phyloP scores from a whole-genome alignment of 1,140 invertebrate species.

The Leguminivora glycinivorella region DNA sequence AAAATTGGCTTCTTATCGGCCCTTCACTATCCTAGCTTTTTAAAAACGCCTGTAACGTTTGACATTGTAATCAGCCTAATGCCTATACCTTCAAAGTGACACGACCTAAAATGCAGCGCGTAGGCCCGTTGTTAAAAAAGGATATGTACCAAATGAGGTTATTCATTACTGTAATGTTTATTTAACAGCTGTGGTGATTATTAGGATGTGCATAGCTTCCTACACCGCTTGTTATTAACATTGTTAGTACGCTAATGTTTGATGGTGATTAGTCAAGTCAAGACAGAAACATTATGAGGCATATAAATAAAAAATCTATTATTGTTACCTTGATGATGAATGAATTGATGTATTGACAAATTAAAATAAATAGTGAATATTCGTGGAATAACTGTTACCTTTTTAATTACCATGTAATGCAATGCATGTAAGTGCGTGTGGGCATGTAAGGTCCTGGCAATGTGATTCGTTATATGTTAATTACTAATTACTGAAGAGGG shows the following conservation, averaged over 20 bases:
- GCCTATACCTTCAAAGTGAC: not conserved
- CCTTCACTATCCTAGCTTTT: not conserved
- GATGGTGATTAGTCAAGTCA: not conserved
- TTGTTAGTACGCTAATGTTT: not conserved
- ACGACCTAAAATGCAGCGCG: conserved; percentile 4
- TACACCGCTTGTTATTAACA: not conserved
- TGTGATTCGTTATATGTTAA: too few relatives aligned
- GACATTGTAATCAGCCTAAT: not conserved
- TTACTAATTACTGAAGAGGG: too few relatives aligned
- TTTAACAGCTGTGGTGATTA: conserved; percentile 1
- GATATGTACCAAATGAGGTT: not conserved
- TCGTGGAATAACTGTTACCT: too few relatives aligned
- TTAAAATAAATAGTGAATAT: too few relatives aligned
- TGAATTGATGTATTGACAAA: too few relatives aligned
- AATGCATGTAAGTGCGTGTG: too few relatives aligned
- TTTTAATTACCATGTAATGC: too few relatives aligned
- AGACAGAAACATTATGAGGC: too few relatives aligned
- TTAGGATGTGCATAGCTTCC: not conserved
- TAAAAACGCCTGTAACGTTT: not conserved
- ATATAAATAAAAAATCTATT: too few relatives aligned
- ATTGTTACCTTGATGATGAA: too few relatives aligned
- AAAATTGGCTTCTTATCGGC: not conserved
- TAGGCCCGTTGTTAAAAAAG: conserved; percentile 1
- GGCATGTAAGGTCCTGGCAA: too few relatives aligned
- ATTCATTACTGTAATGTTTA: conserved; percentile 10